These are phyloP conservation scores for Ectropis grisescens DNA, from an alignment of 1,140 invertebrate genomes.

Conservation along the genomic window DNA sequence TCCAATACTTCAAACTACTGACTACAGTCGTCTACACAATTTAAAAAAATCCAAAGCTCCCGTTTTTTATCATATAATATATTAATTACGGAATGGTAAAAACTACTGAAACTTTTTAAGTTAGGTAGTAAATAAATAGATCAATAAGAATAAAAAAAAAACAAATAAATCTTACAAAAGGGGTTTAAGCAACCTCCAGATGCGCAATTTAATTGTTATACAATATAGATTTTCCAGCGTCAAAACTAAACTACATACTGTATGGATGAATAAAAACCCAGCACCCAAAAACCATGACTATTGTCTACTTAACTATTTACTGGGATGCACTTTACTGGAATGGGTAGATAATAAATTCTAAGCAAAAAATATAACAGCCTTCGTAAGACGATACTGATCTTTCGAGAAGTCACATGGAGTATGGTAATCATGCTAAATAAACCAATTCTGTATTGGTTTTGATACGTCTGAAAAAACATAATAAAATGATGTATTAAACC, in stretches of 20 bases:
- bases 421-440: conserved; percentile 2
- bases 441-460: not conserved
- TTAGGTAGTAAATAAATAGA: too few species aligned
- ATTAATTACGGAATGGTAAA: too few species aligned
- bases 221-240: too few species aligned
- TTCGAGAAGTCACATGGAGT: too few species aligned
- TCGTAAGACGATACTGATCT: conserved; percentile 3
- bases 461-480: too few species aligned
- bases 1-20: conserved; percentile 31
- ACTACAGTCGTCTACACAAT: conserved; percentile 27
- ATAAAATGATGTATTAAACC: too few species aligned
- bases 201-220: too few species aligned
- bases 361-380: conserved; percentile 2
- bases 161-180: too few species aligned
- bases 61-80: too few species aligned
- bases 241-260: conserved; percentile 27
- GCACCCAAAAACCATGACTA: conserved; percentile 46
- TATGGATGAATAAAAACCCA: conserved; percentile 35
- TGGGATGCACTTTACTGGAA: conserved; percentile 60
- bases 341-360: conserved; percentile 30
- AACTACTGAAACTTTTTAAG: conserved; percentile 33
- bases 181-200: too few species aligned
- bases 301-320: conserved; percentile 48
- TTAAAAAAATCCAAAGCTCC: conserved; percentile 2
- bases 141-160: too few species aligned